Evolutionary conservation across 2,797 vertebrate species (phyloP), one percentile per base, ranked within the genome.

Genomic region (Rhabdophis nuchalis): DNA sequence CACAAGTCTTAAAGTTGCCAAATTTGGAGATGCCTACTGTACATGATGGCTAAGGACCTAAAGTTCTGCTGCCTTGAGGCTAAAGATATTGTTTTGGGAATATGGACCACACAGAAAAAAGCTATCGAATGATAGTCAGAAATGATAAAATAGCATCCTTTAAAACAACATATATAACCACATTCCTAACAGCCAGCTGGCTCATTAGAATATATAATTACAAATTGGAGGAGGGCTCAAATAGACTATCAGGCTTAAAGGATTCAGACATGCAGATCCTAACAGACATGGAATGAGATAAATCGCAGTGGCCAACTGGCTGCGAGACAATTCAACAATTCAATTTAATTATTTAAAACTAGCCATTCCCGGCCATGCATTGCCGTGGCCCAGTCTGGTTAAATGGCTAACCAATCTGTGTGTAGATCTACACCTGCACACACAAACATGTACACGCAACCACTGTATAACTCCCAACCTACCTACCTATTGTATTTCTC

Each of bases 271-370:
- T 16, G 64, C 64, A 82, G 72, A 10, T 9, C 1, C 5, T 68
- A 64, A 64, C 27, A 29, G 10, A 61, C 60, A 61, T 25, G 57
- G 57, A 25, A 58, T 8, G 8, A 58, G 57, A 11, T 60, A 61
- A 61, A 11, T 61, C 1, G 4, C 1, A 61, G 27, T 0, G 0
- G 60, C 1, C 60, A 10, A 60, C 58, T 60, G 0, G 25, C 25
- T 11, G 58, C 10, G 10, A 1, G 25, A 60, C 58, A 61, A 61
- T 4, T 61, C 27, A 61, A 61, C 27, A 27, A 61, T 61, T 61
- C 4, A 4, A 29, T 60, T 27, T 23, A 60, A 60, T 61, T 29
- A 61, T 29, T 27, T 60, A 60, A 60, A 60, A n/a, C n/a, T n/a
- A n/a, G n/a, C n/a, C n/a, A n/a, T n/a, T n/a, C n/a, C n/a, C n/a